These are phyloP conservation scores for Drosophila asahinai DNA, from an alignment of 1,140 invertebrate genomes.

Conservation along the genomic window DNA sequence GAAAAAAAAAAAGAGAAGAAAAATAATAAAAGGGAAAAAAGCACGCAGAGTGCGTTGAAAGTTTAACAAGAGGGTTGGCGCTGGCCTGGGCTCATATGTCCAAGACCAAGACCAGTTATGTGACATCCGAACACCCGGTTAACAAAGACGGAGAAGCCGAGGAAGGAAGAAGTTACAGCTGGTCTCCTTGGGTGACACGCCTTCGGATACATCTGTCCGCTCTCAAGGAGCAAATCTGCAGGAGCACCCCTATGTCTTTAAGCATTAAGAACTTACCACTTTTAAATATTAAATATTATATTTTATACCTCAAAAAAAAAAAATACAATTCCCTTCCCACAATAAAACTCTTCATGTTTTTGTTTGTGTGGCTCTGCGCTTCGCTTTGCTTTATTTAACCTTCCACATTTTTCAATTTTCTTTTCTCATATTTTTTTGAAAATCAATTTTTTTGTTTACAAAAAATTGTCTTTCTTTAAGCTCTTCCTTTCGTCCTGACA, in stretches of 20 bases:
- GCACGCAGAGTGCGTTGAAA: slow-evolving; percentile 28
- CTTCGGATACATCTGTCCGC: slow-evolving; percentile 32
- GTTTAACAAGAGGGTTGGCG: slow-evolving; percentile 34
- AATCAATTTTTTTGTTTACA: slow-evolving; percentile 26
- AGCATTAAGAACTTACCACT: not conserved
- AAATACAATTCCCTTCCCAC: not conserved
- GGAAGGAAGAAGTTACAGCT: slow-evolving; percentile 32
- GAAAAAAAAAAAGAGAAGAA: slow-evolving; percentile 6
- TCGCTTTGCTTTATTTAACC: slow-evolving; percentile 36
- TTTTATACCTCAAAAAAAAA: not conserved
- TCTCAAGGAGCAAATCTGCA: slow-evolving; percentile 28
- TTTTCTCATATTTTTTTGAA: not conserved
- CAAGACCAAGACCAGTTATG: slow-evolving; percentile 39
- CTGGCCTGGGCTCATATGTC: not conserved
- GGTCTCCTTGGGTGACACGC: slow-evolving; percentile 24
- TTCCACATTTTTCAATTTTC: slow-evolving; percentile 26
- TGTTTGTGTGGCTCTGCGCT: slow-evolving; percentile 28
- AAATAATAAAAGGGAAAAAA: slow-evolving; percentile 8
- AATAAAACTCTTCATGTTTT: not conserved
- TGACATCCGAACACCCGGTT: slow-evolving; percentile 37
- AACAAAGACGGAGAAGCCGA: not conserved
- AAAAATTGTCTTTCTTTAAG: slow-evolving; percentile 40
- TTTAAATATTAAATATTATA: not conserved
- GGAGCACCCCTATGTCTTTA: not conserved
- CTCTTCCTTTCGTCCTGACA: slow-evolving; percentile 15